Percentiles rank a stretch among this genome's conserved stretches.
Conservation (phyloP, 1,140 invertebrate species). For the Drosophila bocki region DNA sequence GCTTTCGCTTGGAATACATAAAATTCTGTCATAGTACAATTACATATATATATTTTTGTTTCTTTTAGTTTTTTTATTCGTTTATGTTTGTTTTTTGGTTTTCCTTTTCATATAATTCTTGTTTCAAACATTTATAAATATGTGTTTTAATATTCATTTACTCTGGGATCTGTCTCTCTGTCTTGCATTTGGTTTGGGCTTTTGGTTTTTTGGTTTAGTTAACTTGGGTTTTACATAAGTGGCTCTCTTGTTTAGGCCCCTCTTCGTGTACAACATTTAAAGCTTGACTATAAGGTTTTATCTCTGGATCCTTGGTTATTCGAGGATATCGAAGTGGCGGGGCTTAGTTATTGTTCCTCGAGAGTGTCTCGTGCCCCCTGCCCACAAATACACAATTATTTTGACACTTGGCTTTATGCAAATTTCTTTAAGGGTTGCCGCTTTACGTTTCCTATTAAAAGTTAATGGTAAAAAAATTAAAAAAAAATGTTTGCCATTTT, state of each 20-base stretch:
- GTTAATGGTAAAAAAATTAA: constrained; percentile 76
- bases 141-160: constrained; percentile 69
- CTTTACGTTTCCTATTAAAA: constrained; percentile 34
- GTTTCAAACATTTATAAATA: constrained; percentile 80
- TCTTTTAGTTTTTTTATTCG: constrained; percentile 24
- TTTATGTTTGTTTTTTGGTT: background rate
- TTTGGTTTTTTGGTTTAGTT: constrained; percentile 36
- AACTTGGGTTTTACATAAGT: constrained; percentile 29
- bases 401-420: constrained; percentile 60
- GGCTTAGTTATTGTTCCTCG: constrained; percentile 34
- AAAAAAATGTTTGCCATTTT: constrained; percentile 56
- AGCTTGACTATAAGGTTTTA: constrained; percentile 71
- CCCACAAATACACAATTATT: constrained; percentile 68
- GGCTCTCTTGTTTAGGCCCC: constrained; percentile 6
- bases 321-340: constrained; percentile 17
- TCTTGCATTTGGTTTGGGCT: constrained; percentile 8
- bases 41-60: constrained; percentile 49
- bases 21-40: constrained; percentile 51
- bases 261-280: constrained; percentile 75
- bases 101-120: constrained; percentile 50
- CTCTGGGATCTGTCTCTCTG: constrained; percentile 21
- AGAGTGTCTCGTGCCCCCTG: constrained; percentile 6
- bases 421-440: constrained; percentile 2
- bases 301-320: constrained; percentile 25
- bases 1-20: constrained; percentile 61